Base-by-base conservation (phyloP, 1,140 invertebrate genomes). In the Ceratitis capitata region DNA sequence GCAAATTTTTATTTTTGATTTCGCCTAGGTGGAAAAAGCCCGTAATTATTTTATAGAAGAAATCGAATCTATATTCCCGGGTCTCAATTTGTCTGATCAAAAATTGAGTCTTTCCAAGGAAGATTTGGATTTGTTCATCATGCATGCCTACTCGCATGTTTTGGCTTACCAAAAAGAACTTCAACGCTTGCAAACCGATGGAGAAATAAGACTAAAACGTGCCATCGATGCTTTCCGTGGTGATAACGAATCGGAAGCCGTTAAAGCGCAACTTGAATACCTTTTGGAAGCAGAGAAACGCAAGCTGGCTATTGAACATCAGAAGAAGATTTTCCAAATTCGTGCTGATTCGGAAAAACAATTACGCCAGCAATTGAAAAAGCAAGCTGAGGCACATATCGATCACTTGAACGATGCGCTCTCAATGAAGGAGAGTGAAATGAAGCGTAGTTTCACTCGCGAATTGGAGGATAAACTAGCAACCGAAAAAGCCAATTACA, bases 321-420 rank as follows among this genome's bases (percentile, higher is more conserved):
- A 94, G 82, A 94, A 93, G 87, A 93, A 93, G 89, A 94, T 92
- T 53, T 88, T 91, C 84, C 88, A 91, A 85, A 93, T 96, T 56
- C 93, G 94, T 85, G 94, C 95, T 86, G 93, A 94, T 51, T 94
- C 95, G 87, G 95, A 98, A 89, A 92, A 93, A 61, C 95, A 98
- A 87, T 92, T 98, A 42, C 93, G 95, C n/a, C 91, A 94, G 58
- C 95, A 97, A 89, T 89, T 98, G 64, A 95, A 96, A 88, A 92
- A 95, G 51, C 97, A 98, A 88, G 94, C 96, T 7, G 95, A 97
- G 87, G 95, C 97, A 12, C 97, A 98, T 92, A 93, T 94, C 45
- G 97, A 98, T 91, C 96, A 98, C 91, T 92, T 98, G 74, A 93
- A 94, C 85, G 95, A 97, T 88, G 94, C 95, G 0, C 91, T 98